Conservation (phyloP, 1,140 invertebrate genomes). For the Camponotus pennsylvanicus region DNA sequence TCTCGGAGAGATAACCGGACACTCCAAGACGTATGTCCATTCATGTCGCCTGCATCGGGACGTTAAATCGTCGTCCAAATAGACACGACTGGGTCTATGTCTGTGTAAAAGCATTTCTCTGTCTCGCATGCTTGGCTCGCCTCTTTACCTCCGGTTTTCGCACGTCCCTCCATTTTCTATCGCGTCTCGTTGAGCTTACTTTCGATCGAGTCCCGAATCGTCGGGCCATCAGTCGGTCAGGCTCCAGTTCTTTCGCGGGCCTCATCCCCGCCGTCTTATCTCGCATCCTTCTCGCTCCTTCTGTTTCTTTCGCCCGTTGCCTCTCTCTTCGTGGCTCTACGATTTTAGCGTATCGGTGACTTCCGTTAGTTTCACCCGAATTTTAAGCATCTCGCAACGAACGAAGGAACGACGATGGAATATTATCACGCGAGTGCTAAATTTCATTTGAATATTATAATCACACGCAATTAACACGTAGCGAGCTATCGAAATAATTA, state of each 20-base stretch:
- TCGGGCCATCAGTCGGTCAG: slow-evolving; percentile 66
- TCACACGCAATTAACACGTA: not conserved
- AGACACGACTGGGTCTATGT: not conserved
- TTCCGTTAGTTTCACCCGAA: slow-evolving; percentile 61
- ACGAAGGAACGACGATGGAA: not conserved
- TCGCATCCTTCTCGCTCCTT: slow-evolving; percentile 21
- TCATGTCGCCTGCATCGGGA: slow-evolving; percentile 79
- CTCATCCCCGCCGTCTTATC: slow-evolving; percentile 27
- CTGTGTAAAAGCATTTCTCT: slow-evolving; percentile 25
- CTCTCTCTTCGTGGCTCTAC: slow-evolving; percentile 33
- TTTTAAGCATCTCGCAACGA: slow-evolving; percentile 36
- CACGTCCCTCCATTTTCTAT: not conserved
- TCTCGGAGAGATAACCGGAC: slow-evolving; percentile 61
- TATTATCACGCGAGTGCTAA: not conserved
- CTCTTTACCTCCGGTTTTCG: slow-evolving; percentile 6
- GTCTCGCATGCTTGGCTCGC: not conserved
- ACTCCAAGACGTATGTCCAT: slow-evolving; percentile 74
- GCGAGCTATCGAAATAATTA: not conserved
- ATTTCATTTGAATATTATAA: not conserved
- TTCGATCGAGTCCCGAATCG: slow-evolving; percentile 56
- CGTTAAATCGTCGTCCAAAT: slow-evolving; percentile 59
- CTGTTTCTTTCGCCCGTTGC: not conserved
- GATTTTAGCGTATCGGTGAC: slow-evolving; percentile 42
- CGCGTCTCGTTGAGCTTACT: slow-evolving; percentile 58
- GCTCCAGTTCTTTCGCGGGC: slow-evolving; percentile 72